These are phyloP conservation scores for Platycheirus albimanus DNA, from an alignment of 2,888 invertebrate species.

Conservation along the genomic window DNA sequence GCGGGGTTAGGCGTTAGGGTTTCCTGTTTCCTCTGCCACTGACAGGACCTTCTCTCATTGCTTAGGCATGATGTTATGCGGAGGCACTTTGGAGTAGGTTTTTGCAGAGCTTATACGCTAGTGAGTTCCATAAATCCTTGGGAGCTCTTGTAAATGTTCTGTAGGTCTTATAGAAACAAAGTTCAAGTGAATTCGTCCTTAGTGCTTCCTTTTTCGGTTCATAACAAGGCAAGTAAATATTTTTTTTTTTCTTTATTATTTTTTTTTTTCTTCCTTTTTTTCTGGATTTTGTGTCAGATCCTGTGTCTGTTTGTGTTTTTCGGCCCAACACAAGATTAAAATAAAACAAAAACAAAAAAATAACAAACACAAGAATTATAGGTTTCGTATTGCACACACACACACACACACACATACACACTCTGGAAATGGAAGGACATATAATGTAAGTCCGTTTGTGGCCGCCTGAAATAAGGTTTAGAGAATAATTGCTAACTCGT, in stretches of 20 bases:
- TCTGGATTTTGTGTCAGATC: slow-evolving; percentile 25
- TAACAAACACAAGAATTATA: slow-evolving; percentile 45
- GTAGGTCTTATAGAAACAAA: slow-evolving; percentile 17
- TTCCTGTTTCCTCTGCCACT: slow-evolving; percentile 42
- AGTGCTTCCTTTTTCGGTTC: slow-evolving; percentile 29
- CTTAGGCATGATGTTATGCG: slow-evolving; percentile 66
- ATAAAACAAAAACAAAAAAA: neutral
- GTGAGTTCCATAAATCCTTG: slow-evolving; percentile 68
- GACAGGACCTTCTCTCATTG: slow-evolving; percentile 63
- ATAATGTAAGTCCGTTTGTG: slow-evolving; percentile 18
- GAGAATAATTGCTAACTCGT: slow-evolving; percentile 59
- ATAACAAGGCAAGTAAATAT: slow-evolving; percentile 53
- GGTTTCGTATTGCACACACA: slow-evolving; percentile 46
- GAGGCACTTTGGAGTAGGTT: slow-evolving; percentile 54
- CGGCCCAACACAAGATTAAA: neutral
- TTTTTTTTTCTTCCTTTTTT: neutral
- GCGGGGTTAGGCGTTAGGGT: slow-evolving; percentile 24
- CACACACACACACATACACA: neutral
- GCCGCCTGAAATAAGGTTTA: slow-evolving; percentile 28
- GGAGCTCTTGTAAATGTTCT: slow-evolving; percentile 47
- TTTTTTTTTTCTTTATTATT: slow-evolving; percentile 26
- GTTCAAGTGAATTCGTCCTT: slow-evolving; percentile 52
- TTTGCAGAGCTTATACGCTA: slow-evolving; percentile 48
- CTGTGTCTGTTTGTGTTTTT: slow-evolving; percentile 52
- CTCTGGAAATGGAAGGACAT: slow-evolving; percentile 27